Conservation (phyloP, 2,797 vertebrate species). For the Orientallactaga sibirica region DNA sequence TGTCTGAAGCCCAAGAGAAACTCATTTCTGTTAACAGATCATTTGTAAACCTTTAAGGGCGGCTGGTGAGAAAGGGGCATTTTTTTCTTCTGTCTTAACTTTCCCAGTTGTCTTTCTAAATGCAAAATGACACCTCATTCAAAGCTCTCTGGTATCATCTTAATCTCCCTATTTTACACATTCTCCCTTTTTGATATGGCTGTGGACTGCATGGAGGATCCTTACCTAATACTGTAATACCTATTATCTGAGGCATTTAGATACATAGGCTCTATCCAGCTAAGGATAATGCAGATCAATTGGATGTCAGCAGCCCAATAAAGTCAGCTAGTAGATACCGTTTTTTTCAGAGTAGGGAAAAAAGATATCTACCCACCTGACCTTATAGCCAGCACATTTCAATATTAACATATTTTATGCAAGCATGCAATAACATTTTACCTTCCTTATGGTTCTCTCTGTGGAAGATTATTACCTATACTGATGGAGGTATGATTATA, state of each 20-base stretch:
- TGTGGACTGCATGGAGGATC: slow-evolving; percentile 81
- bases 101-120: slow-evolving; percentile 83
- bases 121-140: slow-evolving; percentile 84
- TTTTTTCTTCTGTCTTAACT: slow-evolving; percentile 83
- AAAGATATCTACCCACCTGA: slow-evolving; percentile 84
- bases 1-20: slow-evolving; percentile 81
- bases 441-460: slow-evolving; percentile 87
- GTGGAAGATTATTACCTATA: slow-evolving; percentile 88
- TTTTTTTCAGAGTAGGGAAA: slow-evolving; percentile 59
- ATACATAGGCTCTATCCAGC: slow-evolving; percentile 81
- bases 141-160: slow-evolving; percentile 84
- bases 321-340: slow-evolving; percentile 85
- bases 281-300: slow-evolving; percentile 89
- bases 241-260: slow-evolving; percentile 87
- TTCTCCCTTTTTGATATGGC: slow-evolving; percentile 84
- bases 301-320: slow-evolving; percentile 87
- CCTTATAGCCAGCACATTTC: slow-evolving; percentile 88
- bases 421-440: slow-evolving; percentile 87
- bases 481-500: slow-evolving; percentile 88
- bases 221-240: slow-evolving; percentile 87
- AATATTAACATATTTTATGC: slow-evolving; percentile 90
- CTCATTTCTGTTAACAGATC: slow-evolving; percentile 83
- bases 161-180: slow-evolving; percentile 84
- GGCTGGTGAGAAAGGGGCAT: slow-evolving; percentile 64
- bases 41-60: slow-evolving; percentile 82